Base-by-base conservation (phyloP, 2,888 invertebrate species). In the Euproctis similis region DNA sequence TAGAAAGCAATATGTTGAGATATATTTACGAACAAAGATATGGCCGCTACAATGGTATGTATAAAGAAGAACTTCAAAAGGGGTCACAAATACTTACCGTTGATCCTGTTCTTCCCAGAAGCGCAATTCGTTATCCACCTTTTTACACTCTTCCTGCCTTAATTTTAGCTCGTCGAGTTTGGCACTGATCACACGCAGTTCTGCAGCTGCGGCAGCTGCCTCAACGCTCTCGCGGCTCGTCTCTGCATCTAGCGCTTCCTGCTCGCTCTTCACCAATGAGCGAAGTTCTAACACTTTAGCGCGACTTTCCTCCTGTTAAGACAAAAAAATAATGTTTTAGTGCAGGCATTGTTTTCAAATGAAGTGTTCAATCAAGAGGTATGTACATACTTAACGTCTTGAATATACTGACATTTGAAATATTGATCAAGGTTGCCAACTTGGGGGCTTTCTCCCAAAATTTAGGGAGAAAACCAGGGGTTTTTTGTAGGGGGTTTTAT, bases 221-320 rank as follows among this genome's bases (percentile, higher is more conserved):
- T 59, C 72, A 0, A 39, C 8, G 0, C 43, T 31, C 34, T 70
- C 72, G 6, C 37, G 39, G 1, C 32, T 29, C 0, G 19, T n/a
- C 24, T 69, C 73, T 0, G 18, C 18, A 3, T 65, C 56, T 0
- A 68, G 30, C 0, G 55, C 28, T 3, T 57, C 47, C 8, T 65
- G 63, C 23, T 65, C 65, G 1, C 59, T 59, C 5, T 55, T 34
- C 0, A 73, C 36, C 0, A 38, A 19, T 0, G 42, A n/a, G 3
- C 68, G 60, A 4, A 66, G n/a, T 4, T 77, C 72, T 0, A 34
- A 8, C 11, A 75, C 57, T 28, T 57, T 66, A 0, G 59, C 29
- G 1, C 64, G 64, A 1, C 54, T 47, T 30, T 76, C 69, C 0
- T 74, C 73, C 80, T 80, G 52, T n/a, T n/a, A n/a, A n/a, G n/a